Conservation (phyloP, 2,797 vertebrate species). For the Anguilla pacifica region DNA sequence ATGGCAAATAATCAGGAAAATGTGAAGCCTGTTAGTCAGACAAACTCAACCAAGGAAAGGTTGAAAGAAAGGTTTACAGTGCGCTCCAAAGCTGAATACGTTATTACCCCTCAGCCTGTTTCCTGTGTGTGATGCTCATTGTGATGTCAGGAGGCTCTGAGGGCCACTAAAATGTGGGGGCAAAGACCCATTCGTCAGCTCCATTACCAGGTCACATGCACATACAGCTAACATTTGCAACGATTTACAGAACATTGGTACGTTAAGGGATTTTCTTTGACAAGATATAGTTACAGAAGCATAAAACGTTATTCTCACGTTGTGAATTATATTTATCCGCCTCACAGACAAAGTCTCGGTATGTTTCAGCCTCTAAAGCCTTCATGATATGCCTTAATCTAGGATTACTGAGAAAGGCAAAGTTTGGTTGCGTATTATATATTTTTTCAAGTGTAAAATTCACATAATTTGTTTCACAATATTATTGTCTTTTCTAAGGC, state of each 20-base stretch:
- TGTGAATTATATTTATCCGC: neutral
- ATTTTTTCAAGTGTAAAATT: neutral
- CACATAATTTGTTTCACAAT: neutral
- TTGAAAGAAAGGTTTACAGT: neutral
- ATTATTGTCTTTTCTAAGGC: neutral
- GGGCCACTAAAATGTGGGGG: neutral
- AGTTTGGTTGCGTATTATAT: neutral
- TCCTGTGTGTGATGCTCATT: neutral
- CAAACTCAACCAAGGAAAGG: neutral
- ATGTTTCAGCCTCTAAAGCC: neutral
- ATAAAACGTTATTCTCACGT: neutral
- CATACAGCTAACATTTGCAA: neutral
- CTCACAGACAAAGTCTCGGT: neutral
- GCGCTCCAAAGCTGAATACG: neutral
- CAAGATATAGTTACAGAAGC: neutral
- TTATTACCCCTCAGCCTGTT: neutral
- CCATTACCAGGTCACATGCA: neutral
- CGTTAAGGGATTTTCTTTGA: neutral
- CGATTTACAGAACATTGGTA: neutral
- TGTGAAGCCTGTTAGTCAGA: neutral
- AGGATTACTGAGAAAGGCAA: neutral
- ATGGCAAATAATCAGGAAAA: neutral
- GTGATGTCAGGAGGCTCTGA: neutral
- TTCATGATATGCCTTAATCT: neutral
- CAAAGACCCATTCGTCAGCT: neutral